A percentile compares a stretch with the other conserved stretches of the same genome.
phyloP scores from a whole-genome alignment of 1,140 invertebrate genomes.

The Coelopa frigida region DNA sequence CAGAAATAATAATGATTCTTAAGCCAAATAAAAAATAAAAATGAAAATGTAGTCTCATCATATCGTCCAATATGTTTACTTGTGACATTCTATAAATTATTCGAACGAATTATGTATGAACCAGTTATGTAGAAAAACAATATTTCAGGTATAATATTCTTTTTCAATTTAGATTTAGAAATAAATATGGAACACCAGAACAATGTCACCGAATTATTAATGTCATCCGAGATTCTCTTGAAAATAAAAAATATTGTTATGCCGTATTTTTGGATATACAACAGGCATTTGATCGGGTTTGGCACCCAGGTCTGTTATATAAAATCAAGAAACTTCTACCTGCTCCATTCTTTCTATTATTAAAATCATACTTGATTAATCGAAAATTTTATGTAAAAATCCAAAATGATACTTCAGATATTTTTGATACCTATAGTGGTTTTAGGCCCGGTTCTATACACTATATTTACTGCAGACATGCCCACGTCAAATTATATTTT shows the following conservation, averaged over 20 bases:
- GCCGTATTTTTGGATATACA: constrained; percentile 1
- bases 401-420: not conserved
- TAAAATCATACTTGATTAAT: not conserved
- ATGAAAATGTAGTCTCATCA: not conserved
- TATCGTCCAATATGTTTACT: not conserved
- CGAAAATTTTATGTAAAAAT: not conserved
- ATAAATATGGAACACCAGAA: too few relatives aligned
- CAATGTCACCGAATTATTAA: not conserved
- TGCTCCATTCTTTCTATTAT: not conserved
- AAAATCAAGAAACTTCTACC: not conserved
- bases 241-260: not conserved
- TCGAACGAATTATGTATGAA: too few relatives aligned
- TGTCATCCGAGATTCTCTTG: not conserved
- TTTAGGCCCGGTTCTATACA: constrained; percentile 1
- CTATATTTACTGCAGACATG: constrained; percentile 3
- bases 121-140: too few relatives aligned
- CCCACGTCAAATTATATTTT: not conserved
- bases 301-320: constrained; percentile 2
- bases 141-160: too few relatives aligned
- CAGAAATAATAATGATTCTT: not conserved
- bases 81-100: not conserved
- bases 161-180: too few relatives aligned
- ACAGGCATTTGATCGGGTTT: constrained; percentile 2
- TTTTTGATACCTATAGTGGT: not conserved
- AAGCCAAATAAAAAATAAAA: not conserved